These are phyloP conservation scores for Drosophila malerkotliana DNA, from an alignment of 1,140 invertebrate species.

Conservation along the genomic window DNA sequence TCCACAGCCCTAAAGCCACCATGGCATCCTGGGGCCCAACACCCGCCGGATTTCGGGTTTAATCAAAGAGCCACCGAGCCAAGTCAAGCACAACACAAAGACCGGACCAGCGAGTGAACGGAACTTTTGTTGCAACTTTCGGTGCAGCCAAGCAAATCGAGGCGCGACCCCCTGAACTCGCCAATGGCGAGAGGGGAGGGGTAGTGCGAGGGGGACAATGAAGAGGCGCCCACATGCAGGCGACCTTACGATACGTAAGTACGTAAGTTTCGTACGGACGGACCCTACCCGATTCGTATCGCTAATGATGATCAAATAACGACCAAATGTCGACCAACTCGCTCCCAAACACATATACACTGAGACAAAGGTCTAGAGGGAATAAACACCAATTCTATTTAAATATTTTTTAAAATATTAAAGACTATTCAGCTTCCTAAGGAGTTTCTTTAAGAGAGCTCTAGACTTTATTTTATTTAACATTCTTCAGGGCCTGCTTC, in stretches of 20 bases:
- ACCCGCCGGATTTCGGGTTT: conserved; percentile 40
- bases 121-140: conserved; percentile 76
- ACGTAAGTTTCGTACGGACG: conserved; percentile 15
- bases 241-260: conserved; percentile 31
- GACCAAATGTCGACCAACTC: conserved; percentile 57
- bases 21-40: conserved; percentile 8
- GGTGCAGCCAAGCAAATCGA: conserved; percentile 62
- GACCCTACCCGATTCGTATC: conserved; percentile 64
- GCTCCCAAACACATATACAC: conserved; percentile 15
- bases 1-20: neutral
- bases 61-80: conserved; percentile 63
- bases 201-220: conserved; percentile 23
- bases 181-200: neutral
- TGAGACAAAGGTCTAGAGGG: neutral
- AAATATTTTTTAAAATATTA: too few relatives aligned
- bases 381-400: neutral
- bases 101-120: conserved; percentile 28
- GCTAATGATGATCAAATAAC: conserved; percentile 82
- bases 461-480: too few relatives aligned
- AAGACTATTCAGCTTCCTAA: too few relatives aligned
- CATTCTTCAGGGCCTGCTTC: too few relatives aligned
- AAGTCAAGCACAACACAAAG: conserved; percentile 64
- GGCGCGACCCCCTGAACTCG: conserved; percentile 43
- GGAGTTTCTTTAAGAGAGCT: too few relatives aligned
- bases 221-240: conserved; percentile 52